These are phyloP conservation scores for Malurus cyaneus DNA, from an alignment of 2,113 vertebrate genomes.

Conservation along the genomic window DNA sequence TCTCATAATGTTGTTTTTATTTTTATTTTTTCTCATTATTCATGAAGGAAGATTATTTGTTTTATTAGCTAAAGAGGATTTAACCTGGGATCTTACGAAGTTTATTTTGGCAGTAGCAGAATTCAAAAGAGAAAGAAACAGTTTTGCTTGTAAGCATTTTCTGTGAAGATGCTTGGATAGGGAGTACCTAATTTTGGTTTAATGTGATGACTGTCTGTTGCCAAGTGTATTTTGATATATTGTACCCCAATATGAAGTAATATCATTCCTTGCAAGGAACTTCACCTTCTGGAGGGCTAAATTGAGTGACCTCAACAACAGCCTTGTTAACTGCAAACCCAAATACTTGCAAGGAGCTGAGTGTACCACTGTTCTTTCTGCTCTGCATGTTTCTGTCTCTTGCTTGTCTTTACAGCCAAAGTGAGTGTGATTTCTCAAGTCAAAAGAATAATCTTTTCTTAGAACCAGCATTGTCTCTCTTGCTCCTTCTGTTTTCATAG, in stretches of 20 bases:
- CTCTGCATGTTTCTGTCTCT: neutral
- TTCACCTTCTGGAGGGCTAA: neutral
- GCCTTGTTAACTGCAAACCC: neutral
- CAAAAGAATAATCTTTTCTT: neutral
- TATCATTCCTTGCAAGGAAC: too few species aligned
- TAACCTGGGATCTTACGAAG: neutral
- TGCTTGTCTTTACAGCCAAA: neutral
- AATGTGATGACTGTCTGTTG: neutral
- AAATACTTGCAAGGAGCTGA: neutral
- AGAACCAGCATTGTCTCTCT: neutral
- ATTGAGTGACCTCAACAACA: neutral
- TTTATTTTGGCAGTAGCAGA: neutral
- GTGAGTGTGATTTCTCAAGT: neutral
- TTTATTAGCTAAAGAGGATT: neutral
- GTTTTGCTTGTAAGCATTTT: neutral
- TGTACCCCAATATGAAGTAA: neutral
- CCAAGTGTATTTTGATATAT: neutral
- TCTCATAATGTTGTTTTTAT: neutral
- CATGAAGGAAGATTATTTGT: fast-evolving
- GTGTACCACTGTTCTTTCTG: fast-evolving
- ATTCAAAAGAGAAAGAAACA: neutral
- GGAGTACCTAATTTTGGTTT: neutral
- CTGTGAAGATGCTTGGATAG: neutral
- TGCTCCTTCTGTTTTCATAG: neutral
- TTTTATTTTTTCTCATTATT: neutral